These are phyloP conservation scores for Mactromeris polynyma DNA, from an alignment of 2,888 invertebrate species.

Conservation along the genomic window DNA sequence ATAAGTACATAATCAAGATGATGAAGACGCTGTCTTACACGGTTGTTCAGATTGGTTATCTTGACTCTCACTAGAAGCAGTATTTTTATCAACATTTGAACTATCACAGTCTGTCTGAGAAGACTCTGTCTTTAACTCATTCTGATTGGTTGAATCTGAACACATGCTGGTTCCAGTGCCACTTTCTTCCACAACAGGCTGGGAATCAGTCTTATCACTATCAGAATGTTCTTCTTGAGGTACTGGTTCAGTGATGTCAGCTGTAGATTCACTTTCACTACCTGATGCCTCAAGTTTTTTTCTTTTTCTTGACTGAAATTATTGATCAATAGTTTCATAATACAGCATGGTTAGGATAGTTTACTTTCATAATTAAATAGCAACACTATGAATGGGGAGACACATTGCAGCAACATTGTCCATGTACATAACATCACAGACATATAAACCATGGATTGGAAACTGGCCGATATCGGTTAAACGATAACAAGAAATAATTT, in stretches of 20 bases:
- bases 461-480: too few species aligned
- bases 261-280: background rate
- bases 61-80: background rate
- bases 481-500: too few species aligned
- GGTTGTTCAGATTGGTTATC: background rate
- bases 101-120: conserved; percentile 1
- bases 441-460: too few species aligned
- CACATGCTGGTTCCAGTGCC: conserved; percentile 4
- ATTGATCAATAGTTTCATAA: background rate
- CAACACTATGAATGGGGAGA: too few species aligned
- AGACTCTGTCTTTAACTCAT: background rate
- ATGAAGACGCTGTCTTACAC: background rate
- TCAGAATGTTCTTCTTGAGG: background rate
- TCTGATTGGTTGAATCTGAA: conserved; percentile 28
- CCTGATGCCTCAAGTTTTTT: background rate
- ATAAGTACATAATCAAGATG: background rate
- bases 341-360: background rate
- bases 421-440: too few species aligned
- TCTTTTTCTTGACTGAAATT: background rate
- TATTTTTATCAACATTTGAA: background rate
- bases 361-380: too few species aligned
- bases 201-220: background rate
- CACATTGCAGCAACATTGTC: too few species aligned
- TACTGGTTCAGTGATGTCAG: background rate
- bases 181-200: background rate